Conservation (phyloP, 1,140 invertebrate species). For the Lasioglossum albipes region DNA sequence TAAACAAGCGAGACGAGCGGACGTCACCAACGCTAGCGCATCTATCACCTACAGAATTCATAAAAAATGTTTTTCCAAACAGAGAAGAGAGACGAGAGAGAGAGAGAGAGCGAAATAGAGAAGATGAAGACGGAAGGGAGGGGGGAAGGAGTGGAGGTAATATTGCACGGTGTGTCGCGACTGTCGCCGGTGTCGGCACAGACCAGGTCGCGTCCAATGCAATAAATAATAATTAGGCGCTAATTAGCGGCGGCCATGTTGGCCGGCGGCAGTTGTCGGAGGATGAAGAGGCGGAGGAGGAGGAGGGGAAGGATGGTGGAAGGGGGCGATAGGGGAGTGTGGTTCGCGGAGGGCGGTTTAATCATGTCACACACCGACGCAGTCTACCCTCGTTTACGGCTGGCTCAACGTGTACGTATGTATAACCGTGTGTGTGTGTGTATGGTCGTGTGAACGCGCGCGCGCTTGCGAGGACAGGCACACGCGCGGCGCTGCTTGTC, state of each 20-base stretch:
- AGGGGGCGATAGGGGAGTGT: neutral
- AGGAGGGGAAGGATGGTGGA: neutral
- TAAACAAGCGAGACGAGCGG: too few relatives aligned
- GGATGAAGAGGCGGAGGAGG: constrained; percentile 12
- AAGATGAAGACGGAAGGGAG: too few relatives aligned
- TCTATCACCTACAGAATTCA: too few relatives aligned
- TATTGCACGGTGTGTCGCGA: constrained; percentile 61
- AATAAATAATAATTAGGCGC: constrained; percentile 76
- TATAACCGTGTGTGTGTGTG: neutral
- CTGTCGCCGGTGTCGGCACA: constrained; percentile 44
- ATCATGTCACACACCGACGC: constrained; percentile 69
- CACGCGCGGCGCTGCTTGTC: constrained; percentile 53
- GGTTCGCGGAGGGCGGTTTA: constrained; percentile 60
- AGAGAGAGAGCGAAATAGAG: neutral
- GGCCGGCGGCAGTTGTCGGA: constrained; percentile 60
- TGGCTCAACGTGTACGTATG: neutral
- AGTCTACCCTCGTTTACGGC: constrained; percentile 30
- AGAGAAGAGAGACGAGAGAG: too few relatives aligned
- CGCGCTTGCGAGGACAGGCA: constrained; percentile 14
- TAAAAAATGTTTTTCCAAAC: too few relatives aligned
- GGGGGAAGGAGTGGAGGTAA: constrained; percentile 43
- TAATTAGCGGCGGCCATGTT: constrained; percentile 75
- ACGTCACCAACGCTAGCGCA: too few relatives aligned
- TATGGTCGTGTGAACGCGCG: neutral
- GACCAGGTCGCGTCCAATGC: constrained; percentile 61